A percentile compares a stretch with the other conserved stretches of the same genome.
Conservation (phyloP, 2,888 invertebrate species). For the Amblyteles armatorius region DNA sequence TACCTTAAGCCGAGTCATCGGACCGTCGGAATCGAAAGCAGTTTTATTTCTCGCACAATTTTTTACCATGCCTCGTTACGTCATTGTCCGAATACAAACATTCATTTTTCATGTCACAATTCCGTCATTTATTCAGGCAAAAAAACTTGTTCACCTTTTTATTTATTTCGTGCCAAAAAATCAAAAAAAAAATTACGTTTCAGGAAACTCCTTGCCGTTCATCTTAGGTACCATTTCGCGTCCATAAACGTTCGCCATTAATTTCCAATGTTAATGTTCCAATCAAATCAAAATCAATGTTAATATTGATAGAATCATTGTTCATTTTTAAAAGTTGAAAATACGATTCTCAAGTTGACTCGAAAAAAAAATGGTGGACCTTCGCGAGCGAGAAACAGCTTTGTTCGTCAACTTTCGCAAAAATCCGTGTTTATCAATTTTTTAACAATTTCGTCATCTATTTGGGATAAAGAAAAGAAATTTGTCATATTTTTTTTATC, state of each 20-base stretch:
- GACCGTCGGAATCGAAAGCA: constrained; percentile 28
- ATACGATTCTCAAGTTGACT: background rate
- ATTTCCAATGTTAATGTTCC: background rate
- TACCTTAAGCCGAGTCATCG: background rate
- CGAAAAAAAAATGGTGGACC: background rate
- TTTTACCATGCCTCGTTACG: background rate
- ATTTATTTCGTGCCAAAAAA: background rate
- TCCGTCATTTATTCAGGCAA: background rate
- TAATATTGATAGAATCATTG: background rate
- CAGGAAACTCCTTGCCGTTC: background rate
- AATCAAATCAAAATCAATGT: too few species aligned
- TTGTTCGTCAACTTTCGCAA: too few species aligned
- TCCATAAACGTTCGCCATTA: background rate
- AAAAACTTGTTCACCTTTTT: background rate
- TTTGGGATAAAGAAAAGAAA: too few species aligned
- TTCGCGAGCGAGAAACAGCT: too few species aligned
- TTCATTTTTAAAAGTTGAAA: background rate
- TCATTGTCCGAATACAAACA: background rate
- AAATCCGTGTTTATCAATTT: too few species aligned
- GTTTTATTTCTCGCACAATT: background rate
- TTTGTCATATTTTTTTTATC: background rate
- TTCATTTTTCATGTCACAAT: too few species aligned
- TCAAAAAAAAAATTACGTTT: too few species aligned
- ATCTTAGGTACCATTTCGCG: background rate
- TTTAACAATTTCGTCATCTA: too few species aligned